Conservation (phyloP, 2,113 vertebrate genomes). For the Eulacestoma nigropectus region DNA sequence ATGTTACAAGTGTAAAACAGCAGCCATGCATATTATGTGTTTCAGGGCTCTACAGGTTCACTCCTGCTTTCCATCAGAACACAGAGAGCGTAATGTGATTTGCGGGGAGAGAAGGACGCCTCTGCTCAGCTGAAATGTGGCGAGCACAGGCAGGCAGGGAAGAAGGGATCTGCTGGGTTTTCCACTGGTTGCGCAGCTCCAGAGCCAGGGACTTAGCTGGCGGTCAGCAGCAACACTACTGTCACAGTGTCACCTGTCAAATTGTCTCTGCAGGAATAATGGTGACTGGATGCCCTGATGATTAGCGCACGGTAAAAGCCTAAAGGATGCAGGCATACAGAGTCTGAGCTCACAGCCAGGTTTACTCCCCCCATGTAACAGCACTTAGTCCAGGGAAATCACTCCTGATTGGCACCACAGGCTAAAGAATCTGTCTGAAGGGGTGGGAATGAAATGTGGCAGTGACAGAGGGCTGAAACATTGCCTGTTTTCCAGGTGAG, state of each 20-base stretch:
- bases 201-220: constrained; percentile 14
- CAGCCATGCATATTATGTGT: constrained; percentile 29
- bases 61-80: neutral
- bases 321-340: neutral
- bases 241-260: constrained; percentile 39
- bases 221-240: neutral
- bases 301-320: neutral
- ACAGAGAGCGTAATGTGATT: neutral
- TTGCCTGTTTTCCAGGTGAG: neutral
- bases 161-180: neutral
- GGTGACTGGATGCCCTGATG: neutral
- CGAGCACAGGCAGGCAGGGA: neutral
- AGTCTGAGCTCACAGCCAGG: neutral
- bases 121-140: neutral
- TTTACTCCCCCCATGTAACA: neutral
- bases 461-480: neutral
- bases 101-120: neutral
- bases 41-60: constrained; percentile 38
- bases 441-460: neutral
- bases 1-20: constrained; percentile 57
- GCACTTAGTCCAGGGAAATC: neutral
- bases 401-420: neutral
- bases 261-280: constrained; percentile 30
- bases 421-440: neutral
- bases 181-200: neutral